Evolutionary conservation across 1,140 invertebrate genomes (phyloP).

Genomic region (Leptopilina clavipes): DNA sequence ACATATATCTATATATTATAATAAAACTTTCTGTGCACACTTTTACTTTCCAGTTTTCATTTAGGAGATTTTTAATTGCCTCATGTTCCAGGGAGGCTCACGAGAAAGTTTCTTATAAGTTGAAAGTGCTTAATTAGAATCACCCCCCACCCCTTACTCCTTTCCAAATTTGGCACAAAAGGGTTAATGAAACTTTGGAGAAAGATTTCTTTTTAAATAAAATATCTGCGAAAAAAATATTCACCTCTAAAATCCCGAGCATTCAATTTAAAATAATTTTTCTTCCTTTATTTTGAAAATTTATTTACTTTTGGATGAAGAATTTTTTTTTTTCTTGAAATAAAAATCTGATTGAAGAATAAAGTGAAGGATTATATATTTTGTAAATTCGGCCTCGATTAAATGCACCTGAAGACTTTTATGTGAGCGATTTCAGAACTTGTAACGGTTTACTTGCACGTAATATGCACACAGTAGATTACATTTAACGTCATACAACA

Average conservation of each 20-base stretch:
- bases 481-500: not conserved
- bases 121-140: slow-evolving; percentile 27
- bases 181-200: slow-evolving; percentile 3
- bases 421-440: not conserved
- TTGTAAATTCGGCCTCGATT: slow-evolving; percentile 19
- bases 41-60: slow-evolving; percentile 26
- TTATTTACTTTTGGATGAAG: too few species aligned
- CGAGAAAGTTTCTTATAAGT: slow-evolving; percentile 4
- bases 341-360: not conserved
- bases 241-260: not conserved
- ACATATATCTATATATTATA: not conserved
- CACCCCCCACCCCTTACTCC: too few species aligned
- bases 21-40: slow-evolving; percentile 9
- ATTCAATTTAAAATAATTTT: too few species aligned
- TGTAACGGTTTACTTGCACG: slow-evolving; percentile 19
- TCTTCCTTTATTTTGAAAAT: too few species aligned
- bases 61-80: slow-evolving; percentile 13
- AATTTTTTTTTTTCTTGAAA: too few species aligned
- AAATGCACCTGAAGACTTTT: not conserved
- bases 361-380: not conserved
- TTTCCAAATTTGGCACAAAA: slow-evolving; percentile 13
- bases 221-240: not conserved
- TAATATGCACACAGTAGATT: not conserved
- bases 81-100: slow-evolving; percentile 10
- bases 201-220: slow-evolving; percentile 20